Evolutionary conservation across 2,888 invertebrate genomes (phyloP), one percentile per base, ranked within the genome.

Genomic region (Idaea straminata): DNA sequence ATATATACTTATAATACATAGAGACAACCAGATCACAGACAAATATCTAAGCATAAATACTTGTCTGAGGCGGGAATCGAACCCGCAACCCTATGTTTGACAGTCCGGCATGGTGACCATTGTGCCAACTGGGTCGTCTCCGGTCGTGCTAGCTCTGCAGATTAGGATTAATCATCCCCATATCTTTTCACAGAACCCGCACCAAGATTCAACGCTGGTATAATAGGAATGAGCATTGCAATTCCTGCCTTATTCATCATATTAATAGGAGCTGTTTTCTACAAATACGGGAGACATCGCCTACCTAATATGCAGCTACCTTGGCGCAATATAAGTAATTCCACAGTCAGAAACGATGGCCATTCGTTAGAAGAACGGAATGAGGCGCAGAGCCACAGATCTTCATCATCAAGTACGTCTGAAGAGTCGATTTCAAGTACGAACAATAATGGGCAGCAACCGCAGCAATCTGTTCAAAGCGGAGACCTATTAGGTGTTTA

Each of bases 221-320:
- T 89, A 16, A 75, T 83, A 7, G 90, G 88, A 0, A 82, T 84
- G 80, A 71, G 78, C 0, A 72, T 81, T 1, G 87, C 87, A 0
- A 16, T 82, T 0, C 64, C 72, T 0, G 67, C 76, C 0, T 61
- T 89, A 5, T 66, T 77, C 0, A 36, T 80, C 0, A 64, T 82
- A 0, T 68, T 91, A 5, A 79, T 70, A 3, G 84, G 80, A 10
- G 72, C 77, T 4, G 38, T 87, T 3, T 74, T 80, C 69, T 82
- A 84, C 71, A 85, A 77, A 62, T 76, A 74, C 62, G 77, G 77
- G n/a, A 73, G 25, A 47, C 47, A 7, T 3, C 47, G 47, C 7
- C 47, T 47, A 4, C 47, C 47, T 2, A 47, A 7, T 13, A 10
- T 47, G 3, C 47, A 13, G 13, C 59, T 69, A 1, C 65, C 67